A percentile compares a stretch with the other conserved stretches of the same genome.
Conservation (phyloP, 30 jellyfish, hydroid and myxozoan genomes). For the Mastigias papua region DNA sequence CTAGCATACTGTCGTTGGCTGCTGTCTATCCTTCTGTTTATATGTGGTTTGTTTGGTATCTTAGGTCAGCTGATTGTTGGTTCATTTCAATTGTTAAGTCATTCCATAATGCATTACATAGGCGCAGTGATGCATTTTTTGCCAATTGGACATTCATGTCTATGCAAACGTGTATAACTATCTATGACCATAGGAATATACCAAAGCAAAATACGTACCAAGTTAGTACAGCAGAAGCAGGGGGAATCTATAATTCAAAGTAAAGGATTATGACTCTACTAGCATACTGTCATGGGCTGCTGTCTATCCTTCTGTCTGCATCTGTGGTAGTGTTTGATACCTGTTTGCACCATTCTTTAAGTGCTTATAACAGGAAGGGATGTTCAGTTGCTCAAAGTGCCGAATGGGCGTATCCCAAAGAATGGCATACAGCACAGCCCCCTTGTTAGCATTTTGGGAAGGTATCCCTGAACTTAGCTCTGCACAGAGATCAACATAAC, state of each 20-base stretch:
- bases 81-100: conserved; percentile 78
- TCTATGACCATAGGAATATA: conserved; percentile 13
- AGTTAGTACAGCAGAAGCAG: too few species aligned
- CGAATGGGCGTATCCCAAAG: too few species aligned
- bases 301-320: neutral
- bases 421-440: too few species aligned
- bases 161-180: conserved; percentile 65
- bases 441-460: too few species aligned
- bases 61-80: conserved; percentile 71
- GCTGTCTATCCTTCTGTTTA: conserved; percentile 1
- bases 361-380: conserved; percentile 48
- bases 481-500: too few species aligned
- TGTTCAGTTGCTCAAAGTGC: conserved; percentile 50
- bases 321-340: conserved; percentile 40
- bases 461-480: too few species aligned
- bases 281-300: neutral
- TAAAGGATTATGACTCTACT: too few species aligned
- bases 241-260: too few species aligned
- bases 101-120: conserved; percentile 48
- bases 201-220: neutral
- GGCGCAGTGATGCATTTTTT: conserved; percentile 69
- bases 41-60: conserved; percentile 35
- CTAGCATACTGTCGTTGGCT: neutral
- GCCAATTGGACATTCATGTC: conserved; percentile 21
- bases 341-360: conserved; percentile 39